These are phyloP conservation scores for Cryptoblepharus egeriae DNA, from an alignment of 2,797 vertebrate genomes.

Conservation along the genomic window DNA sequence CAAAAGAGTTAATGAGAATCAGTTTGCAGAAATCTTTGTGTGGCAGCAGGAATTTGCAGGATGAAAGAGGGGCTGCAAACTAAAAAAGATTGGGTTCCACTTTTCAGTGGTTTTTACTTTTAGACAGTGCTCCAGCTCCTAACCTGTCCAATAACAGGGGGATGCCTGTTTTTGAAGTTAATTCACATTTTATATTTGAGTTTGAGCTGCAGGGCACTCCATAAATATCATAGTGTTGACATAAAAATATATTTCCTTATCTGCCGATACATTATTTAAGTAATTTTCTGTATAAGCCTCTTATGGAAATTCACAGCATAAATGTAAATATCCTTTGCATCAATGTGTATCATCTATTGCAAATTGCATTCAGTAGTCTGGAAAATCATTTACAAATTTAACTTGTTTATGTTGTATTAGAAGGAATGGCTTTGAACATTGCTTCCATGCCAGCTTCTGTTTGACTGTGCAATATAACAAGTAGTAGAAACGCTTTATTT, in stretches of 20 bases:
- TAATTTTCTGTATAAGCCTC: conserved; percentile 58
- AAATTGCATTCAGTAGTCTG: conserved; percentile 59
- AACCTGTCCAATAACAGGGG: too few relatives aligned
- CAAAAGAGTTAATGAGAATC: too few relatives aligned
- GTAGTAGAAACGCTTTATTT: conserved; percentile 50
- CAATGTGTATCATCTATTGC: conserved; percentile 47
- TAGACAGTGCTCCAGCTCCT: too few relatives aligned
- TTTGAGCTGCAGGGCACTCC: conserved; percentile 41
- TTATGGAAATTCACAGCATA: conserved; percentile 45
- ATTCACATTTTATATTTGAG: conserved; percentile 61
- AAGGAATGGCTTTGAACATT: conserved; percentile 52
- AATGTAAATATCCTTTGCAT: conserved; percentile 58
- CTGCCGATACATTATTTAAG: conserved; percentile 51
- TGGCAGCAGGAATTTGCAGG: too few relatives aligned
- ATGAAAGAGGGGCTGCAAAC: too few relatives aligned
- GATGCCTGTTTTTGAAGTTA: too few relatives aligned
- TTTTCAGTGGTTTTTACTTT: too few relatives aligned
- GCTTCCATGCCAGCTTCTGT: conserved; percentile 48
- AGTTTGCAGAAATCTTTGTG: too few relatives aligned
- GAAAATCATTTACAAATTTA: conserved; percentile 39
- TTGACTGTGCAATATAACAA: conserved; percentile 18
- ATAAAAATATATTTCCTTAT: conserved; percentile 54
- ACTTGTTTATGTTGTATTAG: conserved; percentile 39
- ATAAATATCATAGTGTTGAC: conserved; percentile 45
- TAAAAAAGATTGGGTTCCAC: too few relatives aligned